These are phyloP conservation scores for Poecile montanus DNA, from an alignment of 2,797 vertebrate genomes.

Conservation along the genomic window DNA sequence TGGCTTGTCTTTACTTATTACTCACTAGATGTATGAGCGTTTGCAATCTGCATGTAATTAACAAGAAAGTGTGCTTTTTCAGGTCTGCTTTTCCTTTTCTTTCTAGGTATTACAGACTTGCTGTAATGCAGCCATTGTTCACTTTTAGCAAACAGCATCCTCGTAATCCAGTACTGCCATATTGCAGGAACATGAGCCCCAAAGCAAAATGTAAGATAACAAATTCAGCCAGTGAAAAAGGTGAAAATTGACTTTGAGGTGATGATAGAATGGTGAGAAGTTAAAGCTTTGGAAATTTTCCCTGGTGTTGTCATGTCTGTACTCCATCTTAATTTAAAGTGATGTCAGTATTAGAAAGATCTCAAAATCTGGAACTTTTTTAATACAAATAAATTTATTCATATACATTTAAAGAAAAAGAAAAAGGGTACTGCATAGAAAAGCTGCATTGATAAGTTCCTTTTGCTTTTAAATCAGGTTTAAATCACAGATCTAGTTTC, in stretches of 20 bases:
- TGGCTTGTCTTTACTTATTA: not conserved
- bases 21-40: not conserved
- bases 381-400: not conserved
- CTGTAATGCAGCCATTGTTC: constrained; percentile 46
- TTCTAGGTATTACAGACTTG: constrained; percentile 25
- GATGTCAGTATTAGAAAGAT: constrained; percentile 49
- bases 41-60: constrained; percentile 9
- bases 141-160: constrained; percentile 46
- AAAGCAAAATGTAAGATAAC: constrained; percentile 76
- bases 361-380: constrained; percentile 45
- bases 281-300: constrained; percentile 76
- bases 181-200: constrained; percentile 63
- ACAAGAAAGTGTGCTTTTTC: not conserved
- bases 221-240: constrained; percentile 80
- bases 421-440: not conserved
- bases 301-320: constrained; percentile 54
- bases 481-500: not conserved
- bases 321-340: constrained; percentile 72
- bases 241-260: constrained; percentile 83
- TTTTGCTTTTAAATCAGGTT: not conserved
- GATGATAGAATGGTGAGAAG: constrained; percentile 78
- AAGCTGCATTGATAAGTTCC: not conserved
- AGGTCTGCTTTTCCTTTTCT: constrained; percentile 10
- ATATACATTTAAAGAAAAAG: not conserved
- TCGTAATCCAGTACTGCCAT: constrained; percentile 61